phyloP scores from a whole-genome alignment of 2,797 vertebrate species.

The Rousettus madagascariensis region DNA sequence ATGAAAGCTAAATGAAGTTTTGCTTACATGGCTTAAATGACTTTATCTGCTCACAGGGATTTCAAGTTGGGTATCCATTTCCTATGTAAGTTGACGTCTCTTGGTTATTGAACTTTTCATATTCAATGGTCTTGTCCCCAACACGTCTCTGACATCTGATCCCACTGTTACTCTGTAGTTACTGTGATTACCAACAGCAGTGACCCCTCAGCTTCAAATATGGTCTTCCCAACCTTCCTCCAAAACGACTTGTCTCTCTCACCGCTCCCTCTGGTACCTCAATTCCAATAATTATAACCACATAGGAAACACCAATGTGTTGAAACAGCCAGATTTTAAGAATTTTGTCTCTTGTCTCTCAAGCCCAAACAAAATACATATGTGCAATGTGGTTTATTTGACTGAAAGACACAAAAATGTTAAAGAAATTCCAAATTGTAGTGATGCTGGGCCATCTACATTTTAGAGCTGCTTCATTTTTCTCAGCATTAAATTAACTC shows the following conservation, averaged over 20 bases:
- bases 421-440: neutral
- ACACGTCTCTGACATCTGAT: neutral
- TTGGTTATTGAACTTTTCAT: neutral
- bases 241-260: neutral
- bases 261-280: neutral
- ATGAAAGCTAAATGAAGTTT: neutral
- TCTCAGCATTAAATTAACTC: neutral
- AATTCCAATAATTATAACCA: neutral
- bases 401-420: neutral
- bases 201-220: neutral
- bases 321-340: neutral
- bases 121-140: neutral
- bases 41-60: neutral
- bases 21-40: neutral
- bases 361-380: neutral
- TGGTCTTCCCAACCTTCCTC: neutral
- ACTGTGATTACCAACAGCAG: neutral
- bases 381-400: neutral
- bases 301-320: neutral
- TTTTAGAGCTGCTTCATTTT: neutral
- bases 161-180: neutral
- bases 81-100: neutral
- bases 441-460: neutral
- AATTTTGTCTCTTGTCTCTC: neutral
- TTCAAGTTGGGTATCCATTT: neutral